Evolutionary conservation across 2,113 vertebrate species (phyloP), one percentile per base, ranked within the genome.

Genomic region (Cathartes aura): DNA sequence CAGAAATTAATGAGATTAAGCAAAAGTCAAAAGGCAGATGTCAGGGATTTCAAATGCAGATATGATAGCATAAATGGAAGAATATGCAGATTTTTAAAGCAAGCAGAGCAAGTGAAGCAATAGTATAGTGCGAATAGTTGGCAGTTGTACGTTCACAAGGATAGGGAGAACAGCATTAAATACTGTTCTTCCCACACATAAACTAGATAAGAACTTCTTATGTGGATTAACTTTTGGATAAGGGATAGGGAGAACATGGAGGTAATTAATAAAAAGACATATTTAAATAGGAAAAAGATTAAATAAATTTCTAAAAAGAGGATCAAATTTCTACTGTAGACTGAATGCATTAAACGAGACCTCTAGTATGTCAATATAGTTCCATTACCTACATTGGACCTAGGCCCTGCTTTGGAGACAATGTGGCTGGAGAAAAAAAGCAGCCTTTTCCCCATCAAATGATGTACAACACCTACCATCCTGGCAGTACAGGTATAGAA

Each of bases 1-100:
- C 10, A 86, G 83, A 89, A 96, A 90, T 94, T 82, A 92, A 55
- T 82, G 60, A 93, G 73, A 98, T 96, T 97, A 97, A 93, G 76
- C 29, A 94, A 88, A 97, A 94, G 89, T 93, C 80, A 96, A 92
- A 95, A 95, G 67, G 47, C n/a, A 94, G 60, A 89, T 88, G 38
- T 59, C 59, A 96, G 58, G 5, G 2, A 87, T 67, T 75, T 82
- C 58, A 94, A 88, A 93, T 82, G 79, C 27, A 59, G 73, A 40
- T 76, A 89, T 7, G 2, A 67, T n/a, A 53, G 43, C 12, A 92
- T 85, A 74, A 78, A 94, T 75, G 53, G 36, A 90, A 89, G 60
- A 94, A 81, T 23, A 24, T n/a, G 63, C 18, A 74, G 38, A 89
- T 68, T 87, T 89, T 76, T 94, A 83, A 87, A 94, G 66, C 53